These are phyloP conservation scores for Balaenoptera acutorostrata DNA, from an alignment of 2,113 vertebrate species.

Conservation along the genomic window DNA sequence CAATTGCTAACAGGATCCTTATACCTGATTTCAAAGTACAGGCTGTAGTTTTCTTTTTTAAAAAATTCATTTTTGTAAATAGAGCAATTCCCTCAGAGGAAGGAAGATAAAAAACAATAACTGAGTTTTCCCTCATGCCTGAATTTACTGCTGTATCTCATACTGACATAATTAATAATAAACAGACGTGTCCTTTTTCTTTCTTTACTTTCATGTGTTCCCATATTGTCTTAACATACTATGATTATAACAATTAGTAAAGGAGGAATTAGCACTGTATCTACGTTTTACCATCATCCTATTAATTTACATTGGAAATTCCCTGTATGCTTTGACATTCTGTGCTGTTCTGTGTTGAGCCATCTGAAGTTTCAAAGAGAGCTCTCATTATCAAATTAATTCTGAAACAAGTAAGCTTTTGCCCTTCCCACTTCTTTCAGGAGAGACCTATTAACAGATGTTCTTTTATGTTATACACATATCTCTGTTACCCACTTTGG, in stretches of 20 bases:
- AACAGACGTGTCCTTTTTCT: not conserved
- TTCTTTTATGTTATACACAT: conserved; percentile 50
- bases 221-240: not conserved
- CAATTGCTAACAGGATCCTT: conserved; percentile 50
- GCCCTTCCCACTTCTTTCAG: not conserved
- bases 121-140: not conserved
- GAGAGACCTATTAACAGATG: not conserved
- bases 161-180: not conserved
- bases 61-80: conserved; percentile 35
- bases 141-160: not conserved
- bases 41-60: not conserved
- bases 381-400: conserved; percentile 46
- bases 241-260: conserved; percentile 24
- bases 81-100: conserved; percentile 8
- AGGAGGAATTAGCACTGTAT: conserved; percentile 20
- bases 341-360: conserved; percentile 38
- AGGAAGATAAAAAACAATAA: not conserved
- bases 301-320: conserved; percentile 54
- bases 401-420: conserved; percentile 39
- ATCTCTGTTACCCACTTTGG: not conserved
- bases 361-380: conserved; percentile 39
- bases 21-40: conserved; percentile 40
- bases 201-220: not conserved
- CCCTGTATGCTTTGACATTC: not conserved
- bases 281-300: not conserved